Evolutionary conservation across 2,797 vertebrate species (phyloP).

Genomic region (Cirrhinus mrigala): DNA sequence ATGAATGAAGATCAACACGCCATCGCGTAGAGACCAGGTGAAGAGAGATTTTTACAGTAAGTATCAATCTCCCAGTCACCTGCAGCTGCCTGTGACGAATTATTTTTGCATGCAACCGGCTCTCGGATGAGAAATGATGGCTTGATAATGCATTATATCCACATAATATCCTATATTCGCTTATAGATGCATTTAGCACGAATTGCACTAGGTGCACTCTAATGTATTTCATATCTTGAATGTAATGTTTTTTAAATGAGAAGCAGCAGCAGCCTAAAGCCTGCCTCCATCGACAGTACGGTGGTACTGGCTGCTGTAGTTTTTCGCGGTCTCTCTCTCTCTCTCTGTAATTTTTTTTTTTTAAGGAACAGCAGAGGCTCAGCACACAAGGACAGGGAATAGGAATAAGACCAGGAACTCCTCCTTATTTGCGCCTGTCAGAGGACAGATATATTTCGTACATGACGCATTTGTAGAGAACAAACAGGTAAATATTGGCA

Average conservation of each 20-base stretch:
- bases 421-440: slow-evolving; percentile 55
- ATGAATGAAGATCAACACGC: slow-evolving; percentile 16
- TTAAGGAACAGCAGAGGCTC: slow-evolving; percentile 62
- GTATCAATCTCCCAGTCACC: slow-evolving; percentile 11
- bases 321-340: slow-evolving; percentile 37
- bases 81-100: slow-evolving; percentile 11
- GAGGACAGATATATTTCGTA: slow-evolving; percentile 60
- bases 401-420: slow-evolving; percentile 63
- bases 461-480: slow-evolving; percentile 63
- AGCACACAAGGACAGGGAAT: slow-evolving; percentile 70
- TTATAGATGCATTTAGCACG: slow-evolving; percentile 9
- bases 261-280: slow-evolving; percentile 76
- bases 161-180: background rate
- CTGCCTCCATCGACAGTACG: slow-evolving; percentile 73
- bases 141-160: background rate
- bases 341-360: slow-evolving; percentile 50
- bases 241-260: slow-evolving; percentile 70
- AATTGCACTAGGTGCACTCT: slow-evolving; percentile 66
- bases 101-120: background rate
- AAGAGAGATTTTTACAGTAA: slow-evolving; percentile 20
- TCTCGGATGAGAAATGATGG: background rate
- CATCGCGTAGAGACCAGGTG: slow-evolving; percentile 1
- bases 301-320: slow-evolving; percentile 67
- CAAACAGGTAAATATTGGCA: slow-evolving; percentile 64
- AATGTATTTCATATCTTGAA: slow-evolving; percentile 55